phyloP scores from a whole-genome alignment of 2,888 invertebrate genomes.

The Calameuta idolon region DNA sequence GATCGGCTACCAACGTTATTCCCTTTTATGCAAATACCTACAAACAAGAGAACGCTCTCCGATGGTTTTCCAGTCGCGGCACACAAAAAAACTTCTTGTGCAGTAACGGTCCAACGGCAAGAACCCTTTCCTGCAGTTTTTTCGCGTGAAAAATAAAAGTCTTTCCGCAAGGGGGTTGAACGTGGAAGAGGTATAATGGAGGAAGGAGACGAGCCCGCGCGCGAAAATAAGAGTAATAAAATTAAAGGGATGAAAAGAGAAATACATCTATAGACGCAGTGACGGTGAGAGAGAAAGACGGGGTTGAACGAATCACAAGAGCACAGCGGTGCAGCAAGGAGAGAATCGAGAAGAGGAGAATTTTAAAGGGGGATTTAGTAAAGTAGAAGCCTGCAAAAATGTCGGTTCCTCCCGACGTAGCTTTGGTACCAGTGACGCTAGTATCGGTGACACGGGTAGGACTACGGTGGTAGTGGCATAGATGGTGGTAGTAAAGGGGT shows the following conservation, averaged over 20 bases:
- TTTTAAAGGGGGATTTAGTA: background rate
- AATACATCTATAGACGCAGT: background rate
- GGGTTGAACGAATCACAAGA: constrained; percentile 10
- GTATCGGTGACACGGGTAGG: constrained; percentile 16
- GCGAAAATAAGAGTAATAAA: constrained; percentile 45
- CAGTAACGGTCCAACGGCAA: constrained; percentile 54
- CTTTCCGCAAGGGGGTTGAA: constrained; percentile 18
- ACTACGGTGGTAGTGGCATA: background rate
- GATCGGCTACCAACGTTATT: constrained; percentile 16
- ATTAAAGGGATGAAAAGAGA: constrained; percentile 26
- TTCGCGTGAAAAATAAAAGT: constrained; percentile 52
- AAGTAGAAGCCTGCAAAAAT: background rate
- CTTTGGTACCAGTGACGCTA: background rate
- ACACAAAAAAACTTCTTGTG: constrained; percentile 50
- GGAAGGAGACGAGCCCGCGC: constrained; percentile 17
- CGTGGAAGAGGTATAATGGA: constrained; percentile 19
- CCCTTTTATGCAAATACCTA: constrained; percentile 25
- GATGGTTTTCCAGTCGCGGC: constrained; percentile 26
- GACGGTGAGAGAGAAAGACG: constrained; percentile 1
- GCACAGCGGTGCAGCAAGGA: constrained; percentile 8
- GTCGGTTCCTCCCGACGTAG: background rate
- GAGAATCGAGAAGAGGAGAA: constrained; percentile 16
- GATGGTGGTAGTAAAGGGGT: constrained; percentile 30
- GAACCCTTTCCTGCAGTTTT: constrained; percentile 49
- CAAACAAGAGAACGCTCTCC: constrained; percentile 26